phyloP scores from a whole-genome alignment of 2,113 vertebrate species.

The Megaptera novaeangliae region DNA sequence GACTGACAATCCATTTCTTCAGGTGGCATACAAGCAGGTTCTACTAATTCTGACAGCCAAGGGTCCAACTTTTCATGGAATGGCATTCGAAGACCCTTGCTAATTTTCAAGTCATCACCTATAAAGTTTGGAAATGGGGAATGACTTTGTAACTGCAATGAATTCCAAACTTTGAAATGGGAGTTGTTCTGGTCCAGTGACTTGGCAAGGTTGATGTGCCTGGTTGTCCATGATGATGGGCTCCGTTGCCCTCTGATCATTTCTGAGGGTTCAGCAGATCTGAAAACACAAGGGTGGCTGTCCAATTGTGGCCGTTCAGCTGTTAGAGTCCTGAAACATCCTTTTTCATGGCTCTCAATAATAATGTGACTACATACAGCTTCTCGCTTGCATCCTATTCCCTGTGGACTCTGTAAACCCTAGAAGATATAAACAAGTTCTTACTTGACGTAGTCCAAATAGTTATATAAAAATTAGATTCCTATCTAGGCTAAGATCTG shows the following conservation, averaged over 20 bases:
- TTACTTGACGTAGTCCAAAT: conserved; percentile 17
- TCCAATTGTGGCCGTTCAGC: conserved; percentile 22
- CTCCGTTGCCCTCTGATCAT: not conserved
- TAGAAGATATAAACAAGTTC: conserved; percentile 45
- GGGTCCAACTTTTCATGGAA: conserved; percentile 26
- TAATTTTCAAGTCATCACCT: not conserved
- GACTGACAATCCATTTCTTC: conserved; percentile 53
- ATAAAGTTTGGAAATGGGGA: conserved; percentile 14
- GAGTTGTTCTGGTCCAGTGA: not conserved
- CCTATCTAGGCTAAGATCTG: not conserved
- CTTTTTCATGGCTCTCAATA: conserved; percentile 33
- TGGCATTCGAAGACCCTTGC: not conserved
- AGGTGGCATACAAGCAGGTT: not conserved
- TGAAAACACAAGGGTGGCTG: not conserved
- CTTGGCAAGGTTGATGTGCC: not conserved
- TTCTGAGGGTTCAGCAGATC: conserved; percentile 15
- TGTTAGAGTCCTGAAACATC: not conserved
- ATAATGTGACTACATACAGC: conserved; percentile 33
- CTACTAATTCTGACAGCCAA: conserved; percentile 54
- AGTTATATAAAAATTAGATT: conserved; percentile 25
- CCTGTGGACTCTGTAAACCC: conserved; percentile 58
- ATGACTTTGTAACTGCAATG: conserved; percentile 4
- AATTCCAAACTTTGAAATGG: not conserved
- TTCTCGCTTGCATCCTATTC: not conserved
- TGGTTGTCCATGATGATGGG: not conserved